These are phyloP conservation scores for Tupiocoris notatus DNA, from an alignment of 2,888 invertebrate genomes.

Conservation along the genomic window DNA sequence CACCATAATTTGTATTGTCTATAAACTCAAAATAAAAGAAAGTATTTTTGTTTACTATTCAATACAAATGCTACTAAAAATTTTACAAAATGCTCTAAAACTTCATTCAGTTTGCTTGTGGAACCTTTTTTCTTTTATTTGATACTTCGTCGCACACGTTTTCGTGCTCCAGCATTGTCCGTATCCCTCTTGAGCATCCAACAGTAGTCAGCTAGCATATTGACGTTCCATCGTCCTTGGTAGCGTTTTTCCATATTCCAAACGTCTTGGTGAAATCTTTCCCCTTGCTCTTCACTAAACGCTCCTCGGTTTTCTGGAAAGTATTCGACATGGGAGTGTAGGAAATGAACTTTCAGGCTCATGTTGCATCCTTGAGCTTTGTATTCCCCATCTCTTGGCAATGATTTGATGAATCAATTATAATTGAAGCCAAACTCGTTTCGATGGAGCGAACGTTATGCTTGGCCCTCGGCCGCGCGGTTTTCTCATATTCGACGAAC, in stretches of 20 bases:
- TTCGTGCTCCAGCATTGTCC: neutral
- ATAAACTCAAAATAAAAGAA: too few relatives aligned
- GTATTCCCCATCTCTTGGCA: too few relatives aligned
- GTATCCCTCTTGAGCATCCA: neutral
- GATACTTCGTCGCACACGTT: neutral
- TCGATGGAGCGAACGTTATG: neutral
- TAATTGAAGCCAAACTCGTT: neutral
- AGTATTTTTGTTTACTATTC: too few relatives aligned
- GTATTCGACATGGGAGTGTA: too few relatives aligned
- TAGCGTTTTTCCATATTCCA: neutral
- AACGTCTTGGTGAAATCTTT: neutral
- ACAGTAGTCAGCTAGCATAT: conserved; percentile 9
- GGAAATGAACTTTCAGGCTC: too few relatives aligned
- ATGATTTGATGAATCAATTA: neutral
- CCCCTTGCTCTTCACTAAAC: too few relatives aligned
- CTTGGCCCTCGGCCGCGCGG: neutral
- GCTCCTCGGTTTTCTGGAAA: too few relatives aligned
- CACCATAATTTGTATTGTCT: too few relatives aligned
- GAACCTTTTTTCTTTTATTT: neutral
- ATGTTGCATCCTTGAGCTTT: too few relatives aligned
- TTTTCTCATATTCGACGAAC: too few relatives aligned
- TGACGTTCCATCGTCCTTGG: conserved; percentile 1
- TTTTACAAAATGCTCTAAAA: neutral
- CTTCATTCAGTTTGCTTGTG: neutral
- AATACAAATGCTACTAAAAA: too few relatives aligned